Evolutionary conservation across 1,140 invertebrate species (phyloP).

Genomic region (Drosophila arawakana): DNA sequence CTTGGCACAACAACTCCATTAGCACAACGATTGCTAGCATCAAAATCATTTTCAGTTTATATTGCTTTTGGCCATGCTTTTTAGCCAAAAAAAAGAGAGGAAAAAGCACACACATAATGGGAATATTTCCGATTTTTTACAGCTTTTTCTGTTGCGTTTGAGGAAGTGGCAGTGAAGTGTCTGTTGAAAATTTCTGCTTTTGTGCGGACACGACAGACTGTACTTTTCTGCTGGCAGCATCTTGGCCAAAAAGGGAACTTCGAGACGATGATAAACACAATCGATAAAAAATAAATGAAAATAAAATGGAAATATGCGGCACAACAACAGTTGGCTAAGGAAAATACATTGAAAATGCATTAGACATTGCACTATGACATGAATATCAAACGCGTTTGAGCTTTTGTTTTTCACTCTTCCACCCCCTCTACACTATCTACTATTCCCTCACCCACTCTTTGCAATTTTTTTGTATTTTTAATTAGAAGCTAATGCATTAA

Average conservation of each 20-base stretch:
- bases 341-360: constrained; percentile 82
- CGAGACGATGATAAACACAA: constrained; percentile 32
- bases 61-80: constrained; percentile 26
- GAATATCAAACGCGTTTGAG: constrained; percentile 61
- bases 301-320: constrained; percentile 57
- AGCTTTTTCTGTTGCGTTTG: constrained; percentile 27
- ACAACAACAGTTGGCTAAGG: constrained; percentile 52
- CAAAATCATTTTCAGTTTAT: constrained; percentile 51
- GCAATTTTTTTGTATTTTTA: constrained; percentile 47
- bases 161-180: constrained; percentile 25
- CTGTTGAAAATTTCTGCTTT: constrained; percentile 50
- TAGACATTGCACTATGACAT: constrained; percentile 69
- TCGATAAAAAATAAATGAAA: constrained; percentile 46
- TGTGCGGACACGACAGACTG: constrained; percentile 75
- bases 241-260: constrained; percentile 52
- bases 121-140: constrained; percentile 3
- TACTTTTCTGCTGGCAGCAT: constrained; percentile 71
- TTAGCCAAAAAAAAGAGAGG: constrained; percentile 26
- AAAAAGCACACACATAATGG: background rate
- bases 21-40: constrained; percentile 26
- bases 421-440: background rate
- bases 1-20: constrained; percentile 36
- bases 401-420: constrained; percentile 7
- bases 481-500: constrained; percentile 74
- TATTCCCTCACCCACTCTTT: background rate